These are phyloP conservation scores for Gallinago media DNA, from an alignment of 2,113 vertebrate genomes.

Conservation along the genomic window DNA sequence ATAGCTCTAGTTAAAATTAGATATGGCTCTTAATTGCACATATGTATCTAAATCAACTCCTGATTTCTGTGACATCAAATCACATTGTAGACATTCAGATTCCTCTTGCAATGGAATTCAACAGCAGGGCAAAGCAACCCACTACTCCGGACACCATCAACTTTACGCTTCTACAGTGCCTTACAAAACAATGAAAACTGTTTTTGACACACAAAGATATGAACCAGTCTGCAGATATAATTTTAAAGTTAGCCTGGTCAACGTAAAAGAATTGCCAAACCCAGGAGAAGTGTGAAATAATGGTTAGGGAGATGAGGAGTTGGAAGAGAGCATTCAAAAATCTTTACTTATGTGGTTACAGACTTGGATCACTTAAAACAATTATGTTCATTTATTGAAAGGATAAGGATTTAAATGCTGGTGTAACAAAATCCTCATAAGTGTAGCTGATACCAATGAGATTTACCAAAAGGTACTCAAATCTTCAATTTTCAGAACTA, in stretches of 20 bases:
- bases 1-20: not conserved
- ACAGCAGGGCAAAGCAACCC: not conserved
- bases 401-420: not conserved
- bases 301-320: not conserved
- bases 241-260: not conserved
- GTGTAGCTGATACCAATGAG: not conserved
- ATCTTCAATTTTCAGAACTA: not conserved
- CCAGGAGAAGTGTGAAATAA: not conserved
- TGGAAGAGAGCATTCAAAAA: not conserved
- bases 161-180: not conserved
- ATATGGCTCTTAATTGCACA: not conserved
- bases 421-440: not conserved
- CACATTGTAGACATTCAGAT: not conserved
- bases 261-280: not conserved
- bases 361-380: not conserved
- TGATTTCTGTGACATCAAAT: not conserved
- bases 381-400: not conserved
- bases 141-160: not conserved
- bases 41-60: not conserved
- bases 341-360: rapidly evolving
- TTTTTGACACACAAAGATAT: not conserved
- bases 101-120: not conserved
- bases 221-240: not conserved
- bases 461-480: not conserved
- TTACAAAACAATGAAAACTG: not conserved